Evolutionary conservation across 2,113 vertebrate species (phyloP), one percentile per base, ranked within the genome.

Genomic region (Xenopus borealis): DNA sequence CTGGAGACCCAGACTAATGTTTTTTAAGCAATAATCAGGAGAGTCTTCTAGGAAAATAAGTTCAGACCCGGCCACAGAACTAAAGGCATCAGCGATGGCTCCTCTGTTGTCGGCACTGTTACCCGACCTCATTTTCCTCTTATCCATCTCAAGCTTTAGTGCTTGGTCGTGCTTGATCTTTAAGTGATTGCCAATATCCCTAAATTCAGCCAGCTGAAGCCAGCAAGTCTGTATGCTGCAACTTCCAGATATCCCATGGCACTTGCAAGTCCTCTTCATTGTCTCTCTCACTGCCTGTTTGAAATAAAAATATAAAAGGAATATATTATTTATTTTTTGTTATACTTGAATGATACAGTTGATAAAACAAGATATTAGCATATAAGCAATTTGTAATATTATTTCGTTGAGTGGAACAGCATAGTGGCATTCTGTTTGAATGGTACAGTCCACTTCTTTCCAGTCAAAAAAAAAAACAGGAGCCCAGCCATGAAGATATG

Each of bases 201-300:
- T 88, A 75, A 99, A 97, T 19, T 95, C 94, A 0, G 94, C 90
- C 0, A 98, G 91, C 81, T 98, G 96, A 83, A 97, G 91, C 96
- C 96, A 98, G 78, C 97, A 99, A 0, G 95, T 99, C 81, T 98
- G 96, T 78, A 98, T 86, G 83, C 92, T 98, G 87, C 97, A 98
- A 87, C 97, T 99, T 69, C 97, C 97, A 0, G 97, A 98, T 72
- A 99, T 94, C 1, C 97, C 97, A 0, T 99, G 97, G 57, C 97
- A 99, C 80, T 99, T 99, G 75, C 97, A 99, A 16, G 91, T 87
- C 83, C 87, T 91, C 81, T 90, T 95, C 94, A 98, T 95, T 0
- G 95, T 96, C 27, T 88, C 82, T 83, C 88, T 95, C 50, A 98
- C 91, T 0, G 95, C 96, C 97, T 97, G 69, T 57, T 66, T 12